Evolutionary conservation across 2,888 invertebrate genomes (phyloP).

Genomic region (Aradus depressus): DNA sequence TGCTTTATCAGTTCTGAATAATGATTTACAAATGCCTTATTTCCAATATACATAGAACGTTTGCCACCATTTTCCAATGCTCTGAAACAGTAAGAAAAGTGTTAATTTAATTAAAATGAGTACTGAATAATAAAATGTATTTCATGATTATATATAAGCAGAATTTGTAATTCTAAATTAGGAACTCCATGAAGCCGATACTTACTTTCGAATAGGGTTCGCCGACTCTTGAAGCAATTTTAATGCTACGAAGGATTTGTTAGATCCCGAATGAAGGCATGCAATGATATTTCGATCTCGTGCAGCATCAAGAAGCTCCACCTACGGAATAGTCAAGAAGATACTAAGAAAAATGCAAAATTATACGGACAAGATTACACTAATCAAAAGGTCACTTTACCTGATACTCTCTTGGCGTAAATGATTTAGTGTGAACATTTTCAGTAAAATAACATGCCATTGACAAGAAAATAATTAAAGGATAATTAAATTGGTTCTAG

Average conservation of each 20-base stretch:
- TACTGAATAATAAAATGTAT: not conserved
- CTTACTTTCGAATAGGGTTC: constrained; percentile 50
- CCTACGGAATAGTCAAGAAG: constrained; percentile 36
- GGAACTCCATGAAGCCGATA: too few species aligned
- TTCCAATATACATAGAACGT: constrained; percentile 29
- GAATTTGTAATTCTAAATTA: not conserved
- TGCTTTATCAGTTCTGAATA: constrained; percentile 28
- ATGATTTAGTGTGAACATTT: constrained; percentile 62
- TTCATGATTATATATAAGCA: not conserved
- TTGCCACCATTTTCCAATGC: constrained; percentile 26
- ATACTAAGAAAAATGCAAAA: constrained; percentile 3
- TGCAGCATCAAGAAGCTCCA: constrained; percentile 66
- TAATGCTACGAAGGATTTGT: constrained; percentile 76
- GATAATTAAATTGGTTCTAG: too few species aligned
- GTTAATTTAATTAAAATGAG: not conserved
- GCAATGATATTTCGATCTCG: constrained; percentile 62
- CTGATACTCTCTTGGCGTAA: constrained; percentile 70
- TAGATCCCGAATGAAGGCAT: constrained; percentile 61
- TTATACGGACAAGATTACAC: too few species aligned
- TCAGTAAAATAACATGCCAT: constrained; percentile 39
- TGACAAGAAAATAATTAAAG: too few species aligned
- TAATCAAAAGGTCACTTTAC: constrained; percentile 35
- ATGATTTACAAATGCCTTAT: constrained; percentile 27
- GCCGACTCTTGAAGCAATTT: constrained; percentile 76
- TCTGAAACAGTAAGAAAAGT: constrained; percentile 16